phyloP scores from a whole-genome alignment of 2,797 vertebrate genomes.

The Thaleichthys pacificus region DNA sequence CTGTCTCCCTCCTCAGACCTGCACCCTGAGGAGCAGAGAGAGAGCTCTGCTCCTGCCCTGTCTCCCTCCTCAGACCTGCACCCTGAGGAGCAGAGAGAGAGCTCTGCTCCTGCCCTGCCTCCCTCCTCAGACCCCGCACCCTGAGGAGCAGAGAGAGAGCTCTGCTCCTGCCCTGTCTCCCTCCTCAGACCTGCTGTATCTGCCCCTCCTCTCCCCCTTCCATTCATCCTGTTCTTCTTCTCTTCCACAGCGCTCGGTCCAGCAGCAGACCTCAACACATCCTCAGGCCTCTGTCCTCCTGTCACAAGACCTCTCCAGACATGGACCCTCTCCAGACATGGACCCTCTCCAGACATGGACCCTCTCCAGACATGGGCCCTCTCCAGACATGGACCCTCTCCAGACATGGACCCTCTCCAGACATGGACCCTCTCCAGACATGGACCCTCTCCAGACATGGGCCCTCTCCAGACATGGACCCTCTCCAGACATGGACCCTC shows the following conservation, averaged over 20 bases:
- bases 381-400: too few species aligned
- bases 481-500: too few species aligned
- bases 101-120: not conserved
- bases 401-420: not conserved
- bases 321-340: too few species aligned
- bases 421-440: too few species aligned
- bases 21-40: too few species aligned
- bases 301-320: not conserved
- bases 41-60: not conserved
- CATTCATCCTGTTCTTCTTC: not conserved
- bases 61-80: not conserved
- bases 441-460: too few species aligned
- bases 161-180: not conserved
- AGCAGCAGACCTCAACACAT: constrained; percentile 8
- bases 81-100: too few species aligned
- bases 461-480: too few species aligned
- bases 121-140: not conserved
- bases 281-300: constrained; percentile 11
- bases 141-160: not conserved
- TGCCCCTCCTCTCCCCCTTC: constrained; percentile 34
- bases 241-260: constrained; percentile 21
- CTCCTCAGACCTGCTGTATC: not conserved
- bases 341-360: too few species aligned
- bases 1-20: constrained; percentile 26
- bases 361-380: too few species aligned